phyloP scores from a whole-genome alignment of 2,797 vertebrate genomes.

The Myotis pilosus region DNA sequence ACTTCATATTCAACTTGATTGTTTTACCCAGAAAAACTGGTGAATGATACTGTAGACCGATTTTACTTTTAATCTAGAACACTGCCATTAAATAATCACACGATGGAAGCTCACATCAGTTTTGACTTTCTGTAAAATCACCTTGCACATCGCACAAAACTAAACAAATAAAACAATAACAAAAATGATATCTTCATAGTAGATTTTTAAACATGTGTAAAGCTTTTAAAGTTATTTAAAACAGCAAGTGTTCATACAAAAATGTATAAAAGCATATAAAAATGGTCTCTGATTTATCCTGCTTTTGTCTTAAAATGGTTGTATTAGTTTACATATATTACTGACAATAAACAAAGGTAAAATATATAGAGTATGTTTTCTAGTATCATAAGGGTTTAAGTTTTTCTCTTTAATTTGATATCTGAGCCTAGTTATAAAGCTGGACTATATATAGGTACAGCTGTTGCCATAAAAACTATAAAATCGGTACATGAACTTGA shows the following conservation, averaged over 20 bases:
- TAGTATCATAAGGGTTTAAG: neutral
- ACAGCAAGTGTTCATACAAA: neutral
- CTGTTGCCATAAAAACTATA: neutral
- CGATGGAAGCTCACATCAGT: neutral
- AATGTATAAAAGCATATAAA: neutral
- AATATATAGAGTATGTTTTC: neutral
- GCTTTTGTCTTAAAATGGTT: constrained; percentile 27
- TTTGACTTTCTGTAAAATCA: neutral
- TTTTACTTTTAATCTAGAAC: neutral
- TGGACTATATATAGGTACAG: neutral
- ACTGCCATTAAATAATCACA: neutral
- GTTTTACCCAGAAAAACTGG: neutral
- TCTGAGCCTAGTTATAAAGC: neutral
- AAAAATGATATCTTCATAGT: neutral
- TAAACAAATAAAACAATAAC: neutral
- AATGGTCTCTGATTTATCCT: neutral
- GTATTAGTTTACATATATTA: neutral
- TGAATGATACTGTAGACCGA: neutral
- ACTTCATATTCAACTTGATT: neutral
- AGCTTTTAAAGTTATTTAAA: constrained; percentile 22
- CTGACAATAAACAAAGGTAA: neutral
- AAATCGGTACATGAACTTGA: neutral
- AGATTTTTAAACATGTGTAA: neutral
- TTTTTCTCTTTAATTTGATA: neutral
- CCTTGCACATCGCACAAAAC: neutral